phyloP scores from a whole-genome alignment of 2,113 vertebrate genomes.

The Lates calcarifer region DNA sequence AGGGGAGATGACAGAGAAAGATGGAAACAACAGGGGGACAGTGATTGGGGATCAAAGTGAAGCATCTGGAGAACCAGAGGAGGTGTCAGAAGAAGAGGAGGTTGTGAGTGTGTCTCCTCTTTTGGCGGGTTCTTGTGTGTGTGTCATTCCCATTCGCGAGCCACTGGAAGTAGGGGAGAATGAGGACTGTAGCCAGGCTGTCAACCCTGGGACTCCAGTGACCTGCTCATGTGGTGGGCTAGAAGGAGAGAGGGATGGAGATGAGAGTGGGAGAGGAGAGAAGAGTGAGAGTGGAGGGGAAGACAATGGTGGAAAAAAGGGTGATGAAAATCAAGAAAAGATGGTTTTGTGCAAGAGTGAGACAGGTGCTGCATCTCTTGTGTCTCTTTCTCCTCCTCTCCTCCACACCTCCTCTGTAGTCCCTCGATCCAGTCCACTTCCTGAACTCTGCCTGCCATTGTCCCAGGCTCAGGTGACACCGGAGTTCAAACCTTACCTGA shows the following conservation, averaged over 20 bases:
- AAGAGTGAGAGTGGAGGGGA: conserved; percentile 9
- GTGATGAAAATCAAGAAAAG: conserved; percentile 67
- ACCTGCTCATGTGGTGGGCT: conserved; percentile 79
- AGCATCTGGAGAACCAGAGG: conserved; percentile 67
- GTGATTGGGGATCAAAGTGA: conserved; percentile 43
- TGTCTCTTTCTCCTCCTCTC: conserved; percentile 57
- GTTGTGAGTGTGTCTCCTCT: conserved; percentile 55
- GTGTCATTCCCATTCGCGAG: conserved; percentile 82
- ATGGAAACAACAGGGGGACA: conserved; percentile 14
- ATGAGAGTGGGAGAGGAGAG: conserved; percentile 43
- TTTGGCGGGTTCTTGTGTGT: conserved; percentile 78
- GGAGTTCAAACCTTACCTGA: conserved; percentile 50
- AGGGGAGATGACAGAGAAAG: conserved; percentile 33
- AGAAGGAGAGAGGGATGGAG: conserved; percentile 31
- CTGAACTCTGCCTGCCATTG: conserved; percentile 79
- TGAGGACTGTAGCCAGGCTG: conserved; percentile 92
- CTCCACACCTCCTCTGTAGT: conserved; percentile 41
- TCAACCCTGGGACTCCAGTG: conserved; percentile 79
- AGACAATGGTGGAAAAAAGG: not conserved
- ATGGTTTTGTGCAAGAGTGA: conserved; percentile 65
- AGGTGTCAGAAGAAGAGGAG: conserved; percentile 75
- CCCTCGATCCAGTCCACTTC: conserved; percentile 66
- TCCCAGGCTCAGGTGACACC: conserved; percentile 59
- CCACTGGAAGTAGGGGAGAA: conserved; percentile 94
- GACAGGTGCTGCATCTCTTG: conserved; percentile 63